Percentiles rank a stretch among this genome's conserved stretches.
Conservation (phyloP, 2,113 vertebrate species). For the Dissostichus mawsoni region DNA sequence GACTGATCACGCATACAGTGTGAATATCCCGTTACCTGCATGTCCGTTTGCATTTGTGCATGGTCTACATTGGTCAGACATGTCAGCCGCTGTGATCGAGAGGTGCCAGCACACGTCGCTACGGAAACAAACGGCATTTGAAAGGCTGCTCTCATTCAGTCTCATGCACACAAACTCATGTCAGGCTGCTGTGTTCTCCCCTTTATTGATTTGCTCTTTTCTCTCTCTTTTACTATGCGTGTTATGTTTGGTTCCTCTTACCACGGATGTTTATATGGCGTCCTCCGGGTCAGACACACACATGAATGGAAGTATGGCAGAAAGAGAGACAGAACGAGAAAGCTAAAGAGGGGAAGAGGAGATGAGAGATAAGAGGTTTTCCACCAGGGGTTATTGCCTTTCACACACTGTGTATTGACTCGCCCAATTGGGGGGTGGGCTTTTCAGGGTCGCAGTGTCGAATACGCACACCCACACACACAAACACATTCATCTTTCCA, state of each 20-base stretch:
- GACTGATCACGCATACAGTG: slow-evolving; percentile 7
- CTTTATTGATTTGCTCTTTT: slow-evolving; percentile 53
- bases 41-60: slow-evolving; percentile 9
- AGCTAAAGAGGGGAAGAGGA: slow-evolving; percentile 30
- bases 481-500: slow-evolving; percentile 1
- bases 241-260: slow-evolving; percentile 35
- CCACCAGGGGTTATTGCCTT: slow-evolving; percentile 72
- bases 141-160: slow-evolving; percentile 1
- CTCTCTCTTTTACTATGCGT: slow-evolving; percentile 14
- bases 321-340: slow-evolving; percentile 18
- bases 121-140: slow-evolving; percentile 15
- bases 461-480: slow-evolving; percentile 19
- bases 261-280: slow-evolving; percentile 16
- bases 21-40: slow-evolving; percentile 1
- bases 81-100: slow-evolving; percentile 12
- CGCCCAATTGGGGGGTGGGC: slow-evolving; percentile 32
- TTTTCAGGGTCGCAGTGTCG: slow-evolving; percentile 34
- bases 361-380: slow-evolving; percentile 65
- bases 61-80: slow-evolving; percentile 11
- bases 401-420: slow-evolving; percentile 75
- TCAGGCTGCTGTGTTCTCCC: slow-evolving; percentile 30
- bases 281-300: slow-evolving; percentile 45
- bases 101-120: slow-evolving; percentile 18
- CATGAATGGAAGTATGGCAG: slow-evolving; percentile 5
- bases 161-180: neutral